These are phyloP conservation scores for Campylomormyrus numenius DNA, from an alignment of 2,113 vertebrate species.

Conservation along the genomic window DNA sequence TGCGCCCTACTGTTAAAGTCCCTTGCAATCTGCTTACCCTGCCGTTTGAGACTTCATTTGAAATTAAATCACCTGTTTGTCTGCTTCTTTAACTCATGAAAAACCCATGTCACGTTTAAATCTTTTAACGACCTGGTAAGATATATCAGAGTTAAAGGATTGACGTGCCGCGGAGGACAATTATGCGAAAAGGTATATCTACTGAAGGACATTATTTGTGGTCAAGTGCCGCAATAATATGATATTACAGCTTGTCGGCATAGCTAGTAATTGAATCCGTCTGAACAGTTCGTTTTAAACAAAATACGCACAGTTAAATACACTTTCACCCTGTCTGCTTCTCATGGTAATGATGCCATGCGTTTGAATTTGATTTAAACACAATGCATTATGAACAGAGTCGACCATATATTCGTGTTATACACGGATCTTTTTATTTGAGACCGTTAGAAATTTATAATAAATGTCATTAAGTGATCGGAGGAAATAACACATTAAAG, in stretches of 20 bases:
- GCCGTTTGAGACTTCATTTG: neutral
- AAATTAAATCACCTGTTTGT: neutral
- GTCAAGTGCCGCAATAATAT: neutral
- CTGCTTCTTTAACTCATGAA: neutral
- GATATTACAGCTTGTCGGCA: neutral
- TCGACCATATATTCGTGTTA: neutral
- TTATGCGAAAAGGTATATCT: neutral
- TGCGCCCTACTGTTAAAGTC: neutral
- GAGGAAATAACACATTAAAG: neutral
- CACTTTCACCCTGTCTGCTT: neutral
- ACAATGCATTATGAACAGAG: neutral
- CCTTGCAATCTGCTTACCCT: neutral
- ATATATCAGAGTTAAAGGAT: neutral
- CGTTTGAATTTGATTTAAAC: neutral
- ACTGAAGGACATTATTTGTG: neutral
- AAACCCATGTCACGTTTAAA: neutral
- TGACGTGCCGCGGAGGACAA: neutral
- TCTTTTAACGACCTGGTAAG: neutral
- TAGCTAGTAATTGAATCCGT: neutral
- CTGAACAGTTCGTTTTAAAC: neutral
- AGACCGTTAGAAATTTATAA: neutral
- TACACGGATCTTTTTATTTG: neutral
- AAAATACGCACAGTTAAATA: neutral
- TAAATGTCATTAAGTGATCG: neutral
- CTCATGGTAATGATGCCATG: neutral